Percentiles rank a stretch among this genome's conserved stretches.
phyloP scores from a whole-genome alignment of 2,113 vertebrate species.

The Lepus americanus region DNA sequence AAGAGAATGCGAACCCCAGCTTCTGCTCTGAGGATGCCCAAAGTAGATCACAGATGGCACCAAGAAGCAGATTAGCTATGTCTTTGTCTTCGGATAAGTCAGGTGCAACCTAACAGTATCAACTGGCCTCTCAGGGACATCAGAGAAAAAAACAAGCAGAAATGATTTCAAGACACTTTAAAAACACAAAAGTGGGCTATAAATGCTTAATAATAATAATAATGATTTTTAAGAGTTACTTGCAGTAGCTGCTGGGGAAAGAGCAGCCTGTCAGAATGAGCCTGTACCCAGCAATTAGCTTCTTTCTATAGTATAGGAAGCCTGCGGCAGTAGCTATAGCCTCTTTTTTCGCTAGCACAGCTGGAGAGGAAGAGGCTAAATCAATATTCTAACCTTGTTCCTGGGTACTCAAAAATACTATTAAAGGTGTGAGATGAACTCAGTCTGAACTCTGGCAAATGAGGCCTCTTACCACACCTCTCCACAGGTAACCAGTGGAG shows the following conservation, averaged over 20 bases:
- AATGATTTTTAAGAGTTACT: slow-evolving; percentile 75
- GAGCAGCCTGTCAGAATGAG: slow-evolving; percentile 78
- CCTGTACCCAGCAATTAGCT: slow-evolving; percentile 77
- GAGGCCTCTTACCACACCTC: slow-evolving; percentile 79
- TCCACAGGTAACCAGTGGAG: slow-evolving; percentile 57
- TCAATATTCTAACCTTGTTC: slow-evolving; percentile 84
- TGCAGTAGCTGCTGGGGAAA: slow-evolving; percentile 80
- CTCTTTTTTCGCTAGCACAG: slow-evolving; percentile 77
- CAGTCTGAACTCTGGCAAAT: slow-evolving; percentile 84
- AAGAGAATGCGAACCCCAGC: neutral
- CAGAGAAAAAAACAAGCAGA: slow-evolving; percentile 66
- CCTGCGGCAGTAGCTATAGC: slow-evolving; percentile 59
- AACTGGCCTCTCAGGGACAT: slow-evolving; percentile 33
- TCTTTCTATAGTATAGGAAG: slow-evolving; percentile 51
- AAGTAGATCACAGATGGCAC: slow-evolving; percentile 40
- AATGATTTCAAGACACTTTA: slow-evolving; percentile 66
- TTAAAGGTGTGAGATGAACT: slow-evolving; percentile 87
- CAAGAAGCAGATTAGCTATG: neutral
- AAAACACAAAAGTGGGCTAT: slow-evolving; percentile 69
- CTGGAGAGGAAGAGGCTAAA: slow-evolving; percentile 80
- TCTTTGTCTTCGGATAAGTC: neutral
- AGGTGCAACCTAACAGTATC: neutral
- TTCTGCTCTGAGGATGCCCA: neutral
- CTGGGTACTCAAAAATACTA: slow-evolving; percentile 83
- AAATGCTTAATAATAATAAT: slow-evolving; percentile 74